These are phyloP conservation scores for Catharus minimus DNA, from an alignment of 2,113 vertebrate genomes.

Conservation along the genomic window DNA sequence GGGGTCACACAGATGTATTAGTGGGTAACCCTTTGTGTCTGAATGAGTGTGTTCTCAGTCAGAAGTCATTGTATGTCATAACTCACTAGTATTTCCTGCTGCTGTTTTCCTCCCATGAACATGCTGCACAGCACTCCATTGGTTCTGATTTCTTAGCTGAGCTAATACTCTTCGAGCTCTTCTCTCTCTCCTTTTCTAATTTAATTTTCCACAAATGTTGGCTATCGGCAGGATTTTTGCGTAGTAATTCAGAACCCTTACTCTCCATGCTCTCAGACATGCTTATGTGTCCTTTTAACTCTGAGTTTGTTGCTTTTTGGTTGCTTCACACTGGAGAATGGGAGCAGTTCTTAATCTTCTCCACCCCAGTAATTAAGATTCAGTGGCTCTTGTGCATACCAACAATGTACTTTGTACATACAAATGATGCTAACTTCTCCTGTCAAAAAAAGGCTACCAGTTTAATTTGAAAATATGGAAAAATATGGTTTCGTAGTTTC, in stretches of 20 bases:
- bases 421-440: not conserved
- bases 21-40: not conserved
- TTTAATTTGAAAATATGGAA: not conserved
- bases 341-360: not conserved
- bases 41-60: not conserved
- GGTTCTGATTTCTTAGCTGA: not conserved
- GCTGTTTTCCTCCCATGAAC: not conserved
- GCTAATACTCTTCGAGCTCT: not conserved
- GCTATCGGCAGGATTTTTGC: not conserved
- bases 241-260: not conserved
- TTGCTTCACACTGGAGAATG: not conserved
- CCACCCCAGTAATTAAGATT: not conserved
- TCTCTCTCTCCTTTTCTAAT: not conserved
- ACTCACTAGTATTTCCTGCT: not conserved
- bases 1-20: rapidly evolving
- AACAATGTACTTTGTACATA: not conserved
- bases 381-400: not conserved
- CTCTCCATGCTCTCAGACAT: not conserved
- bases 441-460: not conserved
- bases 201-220: not conserved
- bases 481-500: not conserved
- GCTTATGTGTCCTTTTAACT: not conserved
- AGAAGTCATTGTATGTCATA: not conserved
- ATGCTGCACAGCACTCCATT: not conserved
- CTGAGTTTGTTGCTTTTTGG: not conserved